Evolutionary conservation across 2,797 vertebrate genomes (phyloP).

Genomic region (Rhinichthys osculus): DNA sequence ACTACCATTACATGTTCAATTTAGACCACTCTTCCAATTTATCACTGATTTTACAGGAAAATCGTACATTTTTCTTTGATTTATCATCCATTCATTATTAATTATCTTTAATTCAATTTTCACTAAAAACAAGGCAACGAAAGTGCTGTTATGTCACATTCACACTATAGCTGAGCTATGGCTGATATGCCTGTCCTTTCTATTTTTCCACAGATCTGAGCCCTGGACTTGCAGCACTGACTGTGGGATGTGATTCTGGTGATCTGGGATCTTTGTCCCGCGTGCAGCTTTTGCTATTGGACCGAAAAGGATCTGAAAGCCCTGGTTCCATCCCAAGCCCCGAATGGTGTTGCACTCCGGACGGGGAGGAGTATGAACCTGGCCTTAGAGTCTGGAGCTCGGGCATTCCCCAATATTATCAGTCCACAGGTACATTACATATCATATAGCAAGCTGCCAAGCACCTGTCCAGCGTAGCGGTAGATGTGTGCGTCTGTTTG

Average conservation of each 20-base stretch:
- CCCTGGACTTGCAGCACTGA: conserved; percentile 73
- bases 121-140: background rate
- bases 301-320: conserved; percentile 59
- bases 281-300: conserved; percentile 75
- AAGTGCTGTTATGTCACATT: background rate
- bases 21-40: background rate
- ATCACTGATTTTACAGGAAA: background rate
- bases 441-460: conserved; percentile 53
- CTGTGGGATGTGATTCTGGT: conserved; percentile 69
- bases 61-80: background rate
- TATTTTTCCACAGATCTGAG: conserved; percentile 66
- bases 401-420: conserved; percentile 63
- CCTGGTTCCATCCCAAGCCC: conserved; percentile 49
- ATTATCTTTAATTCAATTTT: background rate
- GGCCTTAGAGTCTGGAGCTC: conserved; percentile 57
- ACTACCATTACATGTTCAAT: background rate
- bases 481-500: conserved; percentile 46
- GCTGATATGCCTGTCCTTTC: background rate
- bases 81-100: background rate
- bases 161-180: background rate
- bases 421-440: conserved; percentile 57
- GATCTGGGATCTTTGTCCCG: conserved; percentile 73
- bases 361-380: conserved; percentile 54
- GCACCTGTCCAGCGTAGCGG: conserved; percentile 53
- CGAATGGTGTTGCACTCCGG: conserved; percentile 44